Conservation (phyloP, 1,140 invertebrate species). For the Goniozus legneri region DNA sequence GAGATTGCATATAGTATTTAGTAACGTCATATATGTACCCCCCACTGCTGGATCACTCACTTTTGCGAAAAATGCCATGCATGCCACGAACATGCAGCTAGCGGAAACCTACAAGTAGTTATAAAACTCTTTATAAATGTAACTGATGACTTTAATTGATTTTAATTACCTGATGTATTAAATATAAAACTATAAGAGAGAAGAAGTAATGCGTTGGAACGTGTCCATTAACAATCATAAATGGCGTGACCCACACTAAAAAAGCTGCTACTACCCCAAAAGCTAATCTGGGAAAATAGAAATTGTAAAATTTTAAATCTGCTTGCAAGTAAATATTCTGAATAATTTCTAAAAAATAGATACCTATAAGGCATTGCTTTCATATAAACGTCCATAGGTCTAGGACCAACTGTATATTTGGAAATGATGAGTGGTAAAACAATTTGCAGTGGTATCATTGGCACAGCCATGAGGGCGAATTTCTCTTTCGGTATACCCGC, state of each 20-base stretch:
- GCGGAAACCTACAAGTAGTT: constrained; percentile 58
- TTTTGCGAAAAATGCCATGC: constrained; percentile 80
- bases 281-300: constrained; percentile 60
- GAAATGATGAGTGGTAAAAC: constrained; percentile 83
- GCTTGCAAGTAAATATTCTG: not conserved
- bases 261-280: constrained; percentile 81
- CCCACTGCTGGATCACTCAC: constrained; percentile 92
- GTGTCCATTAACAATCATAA: constrained; percentile 61
- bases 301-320: constrained; percentile 8
- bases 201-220: constrained; percentile 80
- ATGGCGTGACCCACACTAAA: constrained; percentile 83
- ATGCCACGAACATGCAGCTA: constrained; percentile 79
- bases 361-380: constrained; percentile 84
- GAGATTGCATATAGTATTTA: constrained; percentile 95
- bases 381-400: constrained; percentile 85
- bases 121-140: not conserved
- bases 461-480: constrained; percentile 86
- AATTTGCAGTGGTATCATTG: constrained; percentile 92
- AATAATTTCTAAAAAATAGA: constrained; percentile 11
- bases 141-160: not conserved
- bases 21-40: constrained; percentile 98
- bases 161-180: constrained; percentile 81
- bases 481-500: constrained; percentile 94
- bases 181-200: constrained; percentile 74
- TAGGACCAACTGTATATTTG: constrained; percentile 83